phyloP scores from a whole-genome alignment of 1,140 invertebrate genomes.

The Caerostris extrusa region DNA sequence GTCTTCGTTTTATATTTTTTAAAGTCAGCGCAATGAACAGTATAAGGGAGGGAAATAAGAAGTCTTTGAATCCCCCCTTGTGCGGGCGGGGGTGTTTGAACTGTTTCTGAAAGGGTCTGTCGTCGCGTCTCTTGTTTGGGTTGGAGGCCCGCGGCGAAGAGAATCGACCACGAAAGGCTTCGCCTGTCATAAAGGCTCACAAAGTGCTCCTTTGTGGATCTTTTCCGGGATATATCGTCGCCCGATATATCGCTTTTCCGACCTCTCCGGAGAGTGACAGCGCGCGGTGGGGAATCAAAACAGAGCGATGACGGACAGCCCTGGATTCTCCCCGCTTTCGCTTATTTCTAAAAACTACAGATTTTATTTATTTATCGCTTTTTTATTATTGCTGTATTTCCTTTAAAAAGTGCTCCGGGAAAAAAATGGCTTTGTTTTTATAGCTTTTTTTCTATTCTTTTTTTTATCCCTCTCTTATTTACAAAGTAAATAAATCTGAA shows the following conservation, averaged over 20 bases:
- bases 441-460: background rate
- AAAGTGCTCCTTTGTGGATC: conserved; percentile 56
- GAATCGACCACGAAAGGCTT: conserved; percentile 49
- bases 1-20: too few species aligned
- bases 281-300: conserved; percentile 3
- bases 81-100: background rate
- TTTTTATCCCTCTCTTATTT: background rate
- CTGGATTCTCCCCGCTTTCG: background rate
- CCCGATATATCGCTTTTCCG: conserved; percentile 44
- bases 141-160: conserved; percentile 33
- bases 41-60: too few species aligned
- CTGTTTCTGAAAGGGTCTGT: conserved; percentile 31
- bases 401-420: background rate
- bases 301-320: conserved; percentile 5
- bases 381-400: conserved; percentile 2
- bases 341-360: background rate
- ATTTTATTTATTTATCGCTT: conserved; percentile 35
- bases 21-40: too few species aligned
- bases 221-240: conserved; percentile 32
- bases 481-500: conserved; percentile 25
- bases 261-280: conserved; percentile 26
- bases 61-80: too few species aligned
- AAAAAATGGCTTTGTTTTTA: background rate
- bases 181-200: conserved; percentile 49
- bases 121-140: conserved; percentile 25